Conservation (phyloP, 92 coral and sea anemone genomes). For the Palythoa heliodiscus region DNA sequence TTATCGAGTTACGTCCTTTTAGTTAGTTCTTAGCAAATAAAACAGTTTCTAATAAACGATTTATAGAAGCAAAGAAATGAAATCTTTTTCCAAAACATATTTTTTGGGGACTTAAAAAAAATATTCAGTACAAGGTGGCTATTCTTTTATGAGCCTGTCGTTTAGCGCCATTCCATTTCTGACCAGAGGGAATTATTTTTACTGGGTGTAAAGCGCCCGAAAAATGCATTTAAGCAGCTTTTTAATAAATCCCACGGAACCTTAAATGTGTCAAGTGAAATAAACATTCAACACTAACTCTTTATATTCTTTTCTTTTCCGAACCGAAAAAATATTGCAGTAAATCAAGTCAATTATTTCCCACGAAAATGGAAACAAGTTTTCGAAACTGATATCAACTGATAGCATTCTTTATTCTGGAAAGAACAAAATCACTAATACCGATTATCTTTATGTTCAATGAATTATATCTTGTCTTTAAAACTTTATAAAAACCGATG, state of each 20-base stretch:
- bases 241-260: constrained; percentile 21
- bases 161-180: neutral
- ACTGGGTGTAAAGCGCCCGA: neutral
- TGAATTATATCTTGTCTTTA: neutral
- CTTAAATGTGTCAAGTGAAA: neutral
- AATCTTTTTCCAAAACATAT: neutral
- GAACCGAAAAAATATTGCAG: neutral
- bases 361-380: neutral
- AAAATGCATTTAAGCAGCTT: constrained; percentile 22
- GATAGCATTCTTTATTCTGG: neutral
- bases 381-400: neutral
- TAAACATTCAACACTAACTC: constrained; percentile 26
- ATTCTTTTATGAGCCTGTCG: neutral
- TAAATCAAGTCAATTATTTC: neutral
- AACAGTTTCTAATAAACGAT: neutral
- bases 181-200: neutral
- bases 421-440: neutral
- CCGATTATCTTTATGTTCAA: neutral
- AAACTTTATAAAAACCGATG: neutral
- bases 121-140: too few species aligned
- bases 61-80: neutral
- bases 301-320: neutral
- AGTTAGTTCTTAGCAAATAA: constrained; percentile 2
- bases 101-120: neutral
- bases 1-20: neutral